Evolutionary conservation across 2,797 vertebrate genomes (phyloP), one percentile per base, ranked within the genome.

Genomic region (Micromesistius poutassou): DNA sequence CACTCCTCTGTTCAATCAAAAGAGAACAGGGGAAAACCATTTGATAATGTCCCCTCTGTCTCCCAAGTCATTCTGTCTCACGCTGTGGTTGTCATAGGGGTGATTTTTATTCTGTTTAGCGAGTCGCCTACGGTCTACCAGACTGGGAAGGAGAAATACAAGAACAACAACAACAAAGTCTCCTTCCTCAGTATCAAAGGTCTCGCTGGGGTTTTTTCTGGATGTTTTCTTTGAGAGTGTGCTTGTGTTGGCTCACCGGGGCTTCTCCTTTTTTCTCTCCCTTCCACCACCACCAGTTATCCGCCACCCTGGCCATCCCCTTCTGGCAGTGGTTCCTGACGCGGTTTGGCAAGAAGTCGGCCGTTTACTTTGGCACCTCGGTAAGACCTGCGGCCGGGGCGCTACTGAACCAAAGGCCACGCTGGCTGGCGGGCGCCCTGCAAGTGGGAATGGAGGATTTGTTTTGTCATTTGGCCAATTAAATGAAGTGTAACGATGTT

Each of bases 301-400:
- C 97, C 0, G 98, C 98, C 77, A 97, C 97, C 0, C 83, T 99
- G 87, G 94, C 96, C 80, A 97, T 99, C 79, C 98, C 98, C 2
- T 87, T 98, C 90, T 99, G 98, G 98, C 98, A 99, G 85, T 99
- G 98, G 98, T 99, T 99, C 81, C 94, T 99, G 30, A 97, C 94
- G 7, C 95, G 91, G 74, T 99, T 97, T 86, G 98, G 98, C 78
- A 99, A 99, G 90, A 99, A 99, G 93, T 97, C 80, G 0, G 96
- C 98, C 0, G 97, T 98, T 68, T 98, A 94, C 0, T 5, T 93
- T 78, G 98, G 98, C 75, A 96, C 94, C 90, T 91, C 96, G 82
- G 98, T 99, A 92, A 97, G 97, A 0, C 33, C 10, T 28, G 38
- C 73, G 30, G 7, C 70, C 8, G 38, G 66, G 22, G 62, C 62